Base-by-base conservation (phyloP, 2,113 vertebrate genomes). In the Sander lucioperca region DNA sequence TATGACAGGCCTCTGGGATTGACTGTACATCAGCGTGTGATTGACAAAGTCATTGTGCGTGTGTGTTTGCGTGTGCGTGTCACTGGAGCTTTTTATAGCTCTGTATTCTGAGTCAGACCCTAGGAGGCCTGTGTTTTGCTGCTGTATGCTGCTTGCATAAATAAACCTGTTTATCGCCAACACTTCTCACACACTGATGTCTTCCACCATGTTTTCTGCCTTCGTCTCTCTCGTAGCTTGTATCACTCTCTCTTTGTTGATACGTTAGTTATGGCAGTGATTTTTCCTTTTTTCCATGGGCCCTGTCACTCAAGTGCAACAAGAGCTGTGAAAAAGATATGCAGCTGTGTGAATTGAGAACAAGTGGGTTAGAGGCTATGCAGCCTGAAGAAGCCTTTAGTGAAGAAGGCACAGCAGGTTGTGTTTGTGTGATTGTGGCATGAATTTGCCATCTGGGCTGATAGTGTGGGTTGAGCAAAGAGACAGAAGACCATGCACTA, bases 131-230 rank as follows among this genome's bases (percentile, higher is more conserved):
- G 80, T 36, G 68, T 88, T 91, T 89, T 82, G 83, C 90, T 92
- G 84, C 84, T 85, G 83, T 84, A 85, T 80, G 72, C 86, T 50
- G 86, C 77, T 90, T 79, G 88, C 91, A 92, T 92, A 90, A 92
- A 93, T 93, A 92, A 93, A 90, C 70, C 90, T 92, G 91, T 93
- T 94, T 93, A 92, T 89, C 54, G n/a, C 77, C 85, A 54, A 36
- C 81, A 77, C 86, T 83, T 77, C 83, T 83, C 88, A 71, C 82
- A 69, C 78, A 64, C 79, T 39, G 75, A 67, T 82, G 57, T 89
- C 85, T 86, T 66, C 83, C 83, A 45, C 86, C 84, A 25, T 77
- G 70, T 87, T 87, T 75, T 62, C 78, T 67, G 69, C 76, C 25
- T 90, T 90, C 89, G 77, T 87, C 87, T 86, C 80, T 54, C 33